Conservation (phyloP, 37 sponge, comb jelly and placozoan species). For the Aphrocallistes beatrix region DNA sequence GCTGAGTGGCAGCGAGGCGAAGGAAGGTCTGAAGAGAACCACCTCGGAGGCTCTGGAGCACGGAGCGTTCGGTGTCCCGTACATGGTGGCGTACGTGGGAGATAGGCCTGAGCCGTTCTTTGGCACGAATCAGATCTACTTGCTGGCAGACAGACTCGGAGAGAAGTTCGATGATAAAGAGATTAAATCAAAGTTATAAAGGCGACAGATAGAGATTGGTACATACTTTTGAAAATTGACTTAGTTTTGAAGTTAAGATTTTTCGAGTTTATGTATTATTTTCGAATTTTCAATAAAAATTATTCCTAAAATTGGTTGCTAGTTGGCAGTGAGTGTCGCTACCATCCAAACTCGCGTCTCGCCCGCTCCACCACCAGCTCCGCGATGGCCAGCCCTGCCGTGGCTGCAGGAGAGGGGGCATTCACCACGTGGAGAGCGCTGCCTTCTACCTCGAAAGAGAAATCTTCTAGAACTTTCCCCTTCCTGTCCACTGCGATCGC, state of each 20-base stretch:
- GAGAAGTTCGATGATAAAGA: background rate
- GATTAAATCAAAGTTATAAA: background rate
- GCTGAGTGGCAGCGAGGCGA: background rate
- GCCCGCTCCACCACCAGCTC: slow-evolving; percentile 75
- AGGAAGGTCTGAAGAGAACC: background rate
- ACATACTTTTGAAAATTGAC: background rate
- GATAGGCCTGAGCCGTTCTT: background rate
- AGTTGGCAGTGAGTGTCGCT: too few species aligned
- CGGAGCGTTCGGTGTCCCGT: slow-evolving; percentile 9
- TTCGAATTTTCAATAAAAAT: too few species aligned
- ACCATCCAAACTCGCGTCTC: slow-evolving; percentile 39
- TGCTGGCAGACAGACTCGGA: background rate
- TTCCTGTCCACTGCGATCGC: slow-evolving; percentile 72
- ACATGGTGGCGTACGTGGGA: background rate
- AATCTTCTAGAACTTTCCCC: slow-evolving; percentile 75
- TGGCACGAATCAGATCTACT: background rate
- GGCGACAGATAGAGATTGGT: too few species aligned
- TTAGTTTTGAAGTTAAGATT: background rate
- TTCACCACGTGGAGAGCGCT: slow-evolving; percentile 88
- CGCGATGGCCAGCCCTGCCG: slow-evolving; percentile 92
- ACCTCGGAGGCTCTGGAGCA: background rate
- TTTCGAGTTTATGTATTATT: background rate
- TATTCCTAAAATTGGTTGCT: too few species aligned
- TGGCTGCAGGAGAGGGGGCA: slow-evolving; percentile 95
- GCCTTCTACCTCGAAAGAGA: slow-evolving; percentile 63